Conservation (phyloP, 2,888 invertebrate genomes). For the Parapristionchus giblindavisi region DNA sequence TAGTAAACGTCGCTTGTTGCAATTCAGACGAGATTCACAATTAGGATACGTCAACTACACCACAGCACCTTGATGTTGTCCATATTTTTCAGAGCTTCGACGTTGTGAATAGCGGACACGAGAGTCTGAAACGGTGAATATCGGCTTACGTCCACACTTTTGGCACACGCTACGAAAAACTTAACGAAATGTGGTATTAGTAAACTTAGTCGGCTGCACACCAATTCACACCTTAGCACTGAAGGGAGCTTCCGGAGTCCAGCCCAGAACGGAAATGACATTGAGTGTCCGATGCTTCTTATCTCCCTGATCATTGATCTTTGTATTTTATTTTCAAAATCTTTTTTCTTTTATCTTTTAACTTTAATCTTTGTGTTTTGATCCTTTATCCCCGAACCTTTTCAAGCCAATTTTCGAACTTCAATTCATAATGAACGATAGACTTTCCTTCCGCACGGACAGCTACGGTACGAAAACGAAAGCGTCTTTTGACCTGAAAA, state of each 20-base stretch:
- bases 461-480: conserved; percentile 12
- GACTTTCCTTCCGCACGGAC: conserved; percentile 12
- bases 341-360: too few species aligned
- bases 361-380: too few species aligned
- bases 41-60: background rate
- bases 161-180: background rate
- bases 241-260: conserved; percentile 10
- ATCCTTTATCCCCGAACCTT: too few species aligned
- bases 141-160: too few species aligned
- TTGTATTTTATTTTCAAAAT: too few species aligned
- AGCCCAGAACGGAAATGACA: conserved; percentile 14
- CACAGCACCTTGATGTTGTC: conserved; percentile 23
- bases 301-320: too few species aligned
- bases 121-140: background rate
- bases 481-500: conserved; percentile 3
- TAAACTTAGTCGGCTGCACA: too few species aligned
- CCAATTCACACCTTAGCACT: background rate
- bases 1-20: conserved; percentile 16
- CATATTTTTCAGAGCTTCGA: conserved; percentile 4
- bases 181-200: too few species aligned
- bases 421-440: conserved; percentile 29
- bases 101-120: conserved; percentile 9
- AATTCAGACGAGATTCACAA: background rate
- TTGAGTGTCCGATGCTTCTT: conserved; percentile 14
- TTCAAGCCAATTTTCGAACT: conserved; percentile 32